Evolutionary conservation across 2,113 vertebrate genomes (phyloP).

Genomic region (Lepisosteus oculatus): DNA sequence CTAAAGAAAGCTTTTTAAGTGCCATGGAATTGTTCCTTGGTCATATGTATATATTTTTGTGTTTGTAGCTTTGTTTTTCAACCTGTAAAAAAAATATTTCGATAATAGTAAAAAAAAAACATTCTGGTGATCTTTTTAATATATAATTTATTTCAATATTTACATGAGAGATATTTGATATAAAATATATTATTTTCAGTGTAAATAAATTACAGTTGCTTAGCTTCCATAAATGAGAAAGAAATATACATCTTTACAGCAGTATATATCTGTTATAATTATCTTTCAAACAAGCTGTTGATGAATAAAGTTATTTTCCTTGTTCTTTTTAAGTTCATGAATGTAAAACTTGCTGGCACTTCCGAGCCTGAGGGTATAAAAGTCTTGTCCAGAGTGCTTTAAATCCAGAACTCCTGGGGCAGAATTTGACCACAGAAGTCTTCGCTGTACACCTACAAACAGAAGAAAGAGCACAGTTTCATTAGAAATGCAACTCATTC

Average conservation of each 20-base stretch:
- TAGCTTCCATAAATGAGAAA: not conserved
- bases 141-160: slow-evolving; percentile 51
- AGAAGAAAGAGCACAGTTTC: slow-evolving; percentile 8
- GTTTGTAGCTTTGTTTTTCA: too few relatives aligned
- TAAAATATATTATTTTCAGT: slow-evolving; percentile 56
- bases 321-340: not conserved
- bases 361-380: not conserved
- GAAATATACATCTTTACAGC: not conserved
- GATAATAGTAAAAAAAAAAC: slow-evolving; percentile 49
- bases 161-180: slow-evolving; percentile 46
- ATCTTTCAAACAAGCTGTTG: not conserved
- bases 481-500: not conserved
- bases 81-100: slow-evolving; percentile 36
- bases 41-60: too few relatives aligned
- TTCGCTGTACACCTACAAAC: slow-evolving; percentile 55
- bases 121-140: slow-evolving; percentile 2
- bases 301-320: not conserved
- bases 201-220: slow-evolving; percentile 48
- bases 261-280: not conserved
- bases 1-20: too few relatives aligned
- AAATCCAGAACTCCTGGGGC: slow-evolving; percentile 57
- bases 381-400: not conserved
- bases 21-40: too few relatives aligned
- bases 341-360: not conserved
- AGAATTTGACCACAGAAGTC: slow-evolving; percentile 54